phyloP scores from a whole-genome alignment of 1,140 invertebrate species.

The Pseudomyrmex pallidus region DNA sequence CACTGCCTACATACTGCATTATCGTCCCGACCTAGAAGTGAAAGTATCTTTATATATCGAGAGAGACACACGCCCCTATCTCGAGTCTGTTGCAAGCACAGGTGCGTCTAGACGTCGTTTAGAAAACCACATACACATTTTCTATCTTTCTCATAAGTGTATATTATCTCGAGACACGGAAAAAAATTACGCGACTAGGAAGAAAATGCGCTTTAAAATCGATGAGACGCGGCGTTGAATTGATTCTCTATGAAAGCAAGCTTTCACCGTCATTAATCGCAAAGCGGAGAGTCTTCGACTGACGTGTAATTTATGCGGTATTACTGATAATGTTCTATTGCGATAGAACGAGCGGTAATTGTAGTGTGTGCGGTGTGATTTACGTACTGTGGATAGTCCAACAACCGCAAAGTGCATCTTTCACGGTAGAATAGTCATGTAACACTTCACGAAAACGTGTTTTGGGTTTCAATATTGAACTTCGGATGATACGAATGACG shows the following conservation, averaged over 20 bases:
- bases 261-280: slow-evolving; percentile 25
- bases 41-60: slow-evolving; percentile 44
- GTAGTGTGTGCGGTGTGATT: slow-evolving; percentile 14
- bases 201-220: neutral
- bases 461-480: no score
- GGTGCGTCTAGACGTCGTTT: slow-evolving; percentile 35
- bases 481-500: no score
- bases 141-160: neutral
- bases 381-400: slow-evolving; percentile 6
- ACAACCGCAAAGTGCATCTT: slow-evolving; percentile 34
- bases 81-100: slow-evolving; percentile 17
- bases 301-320: slow-evolving; percentile 9
- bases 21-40: slow-evolving; percentile 50
- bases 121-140: neutral
- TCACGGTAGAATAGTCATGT: neutral
- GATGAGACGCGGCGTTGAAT: neutral
- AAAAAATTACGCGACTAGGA: no score
- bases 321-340: neutral
- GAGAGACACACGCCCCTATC: neutral
- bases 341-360: slow-evolving; percentile 3
- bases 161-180: no score
- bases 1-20: slow-evolving; percentile 5
- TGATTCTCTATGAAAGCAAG: no score
- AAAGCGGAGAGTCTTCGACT: neutral
- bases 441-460: no score